Conservation (phyloP, 2,797 vertebrate species). For the Thalassophryne amazonica region DNA sequence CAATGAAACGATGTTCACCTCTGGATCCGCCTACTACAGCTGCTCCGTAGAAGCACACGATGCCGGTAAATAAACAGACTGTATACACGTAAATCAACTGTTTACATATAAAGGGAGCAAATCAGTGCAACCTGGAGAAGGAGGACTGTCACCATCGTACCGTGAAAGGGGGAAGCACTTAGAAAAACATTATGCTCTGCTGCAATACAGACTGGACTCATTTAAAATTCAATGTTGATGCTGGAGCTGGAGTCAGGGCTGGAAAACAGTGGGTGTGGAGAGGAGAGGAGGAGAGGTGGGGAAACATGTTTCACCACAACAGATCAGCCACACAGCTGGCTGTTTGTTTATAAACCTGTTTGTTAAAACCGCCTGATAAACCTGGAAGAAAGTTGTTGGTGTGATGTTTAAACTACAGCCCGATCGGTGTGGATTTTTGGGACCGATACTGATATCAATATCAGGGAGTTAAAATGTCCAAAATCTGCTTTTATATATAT, state of each 20-base stretch:
- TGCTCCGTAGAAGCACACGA: conserved; percentile 1
- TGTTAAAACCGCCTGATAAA: no score
- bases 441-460: no score
- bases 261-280: conserved; percentile 46
- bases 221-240: conserved; percentile 63
- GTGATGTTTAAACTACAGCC: no score
- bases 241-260: conserved; percentile 22
- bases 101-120: conserved; percentile 1
- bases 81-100: conserved; percentile 5
- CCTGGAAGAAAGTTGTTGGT: no score
- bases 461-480: no score
- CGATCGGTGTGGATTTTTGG: no score
- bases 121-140: not conserved
- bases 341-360: no score
- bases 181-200: conserved; percentile 24
- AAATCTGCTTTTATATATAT: no score
- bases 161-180: conserved; percentile 15
- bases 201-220: conserved; percentile 47
- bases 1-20: conserved; percentile 49
- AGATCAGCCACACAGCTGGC: no score
- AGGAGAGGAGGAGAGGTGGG: not conserved
- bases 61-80: not conserved
- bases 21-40: conserved; percentile 46
- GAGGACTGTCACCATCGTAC: not conserved
- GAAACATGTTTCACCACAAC: no score